Evolutionary conservation across 1,140 invertebrate genomes (phyloP).

Genomic region (Artemia franciscana): DNA sequence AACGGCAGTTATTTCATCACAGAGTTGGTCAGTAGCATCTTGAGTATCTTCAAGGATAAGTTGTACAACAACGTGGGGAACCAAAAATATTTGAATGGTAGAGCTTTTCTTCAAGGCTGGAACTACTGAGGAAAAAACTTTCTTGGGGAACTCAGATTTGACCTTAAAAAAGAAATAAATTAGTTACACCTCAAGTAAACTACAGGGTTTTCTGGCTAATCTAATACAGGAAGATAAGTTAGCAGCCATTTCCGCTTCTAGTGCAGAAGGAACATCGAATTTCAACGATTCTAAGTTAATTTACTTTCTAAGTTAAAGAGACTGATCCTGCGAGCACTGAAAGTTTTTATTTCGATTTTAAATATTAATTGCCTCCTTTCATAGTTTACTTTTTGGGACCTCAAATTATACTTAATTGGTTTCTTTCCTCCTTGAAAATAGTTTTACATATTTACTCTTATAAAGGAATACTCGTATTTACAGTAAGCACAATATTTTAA

Average conservation of each 20-base stretch:
- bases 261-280: conserved; percentile 9
- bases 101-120: neutral
- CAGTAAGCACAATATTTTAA: too few relatives aligned
- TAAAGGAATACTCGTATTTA: too few relatives aligned
- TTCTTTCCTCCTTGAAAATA: too few relatives aligned
- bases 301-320: too few relatives aligned
- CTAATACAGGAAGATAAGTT: conserved; percentile 63
- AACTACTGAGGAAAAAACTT: neutral
- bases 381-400: too few relatives aligned
- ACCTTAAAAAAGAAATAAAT: neutral
- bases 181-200: too few relatives aligned
- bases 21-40: neutral
- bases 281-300: conserved; percentile 6
- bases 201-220: conserved; percentile 59
- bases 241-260: conserved; percentile 42
- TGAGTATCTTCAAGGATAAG: neutral
- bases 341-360: too few relatives aligned
- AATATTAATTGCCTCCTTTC: too few relatives aligned
- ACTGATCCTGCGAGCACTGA: too few relatives aligned
- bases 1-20: neutral
- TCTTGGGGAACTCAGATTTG: neutral
- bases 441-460: too few relatives aligned
- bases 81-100: neutral
- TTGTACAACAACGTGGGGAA: neutral
- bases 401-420: too few relatives aligned